phyloP scores from a whole-genome alignment of 2,797 vertebrate species.

The Furcifer pardalis region DNA sequence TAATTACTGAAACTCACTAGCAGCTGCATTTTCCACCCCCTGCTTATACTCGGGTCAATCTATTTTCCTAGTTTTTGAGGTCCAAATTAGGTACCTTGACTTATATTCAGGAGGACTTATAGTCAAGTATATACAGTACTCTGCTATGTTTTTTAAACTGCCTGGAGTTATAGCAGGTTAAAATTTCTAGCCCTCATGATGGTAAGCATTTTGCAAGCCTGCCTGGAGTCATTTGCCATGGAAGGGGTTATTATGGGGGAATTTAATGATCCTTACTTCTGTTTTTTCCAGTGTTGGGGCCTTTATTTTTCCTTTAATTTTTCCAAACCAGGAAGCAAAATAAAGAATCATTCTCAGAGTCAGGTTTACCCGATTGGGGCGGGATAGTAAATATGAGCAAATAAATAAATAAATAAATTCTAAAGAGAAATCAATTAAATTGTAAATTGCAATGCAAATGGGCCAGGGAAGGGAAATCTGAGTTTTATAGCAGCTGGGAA shows the following conservation, averaged over 20 bases:
- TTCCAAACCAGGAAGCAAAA: conserved; percentile 41
- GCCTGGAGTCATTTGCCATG: not conserved
- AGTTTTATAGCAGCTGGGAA: not conserved
- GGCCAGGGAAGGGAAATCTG: conserved; percentile 22
- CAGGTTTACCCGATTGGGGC: too few species aligned
- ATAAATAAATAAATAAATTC: too few species aligned
- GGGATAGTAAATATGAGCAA: too few species aligned
- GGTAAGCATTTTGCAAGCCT: not conserved
- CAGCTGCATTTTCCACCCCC: too few species aligned
- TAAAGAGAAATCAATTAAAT: conserved; percentile 14
- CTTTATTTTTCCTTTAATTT: not conserved
- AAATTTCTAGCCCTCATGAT: not conserved
- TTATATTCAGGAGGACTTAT: too few species aligned
- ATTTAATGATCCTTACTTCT: conserved; percentile 14
- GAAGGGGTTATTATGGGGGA: not conserved
- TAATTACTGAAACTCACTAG: too few species aligned
- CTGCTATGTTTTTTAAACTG: not conserved
- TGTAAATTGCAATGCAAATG: not conserved
- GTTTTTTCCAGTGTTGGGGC: conserved; percentile 47
- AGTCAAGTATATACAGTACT: too few species aligned
- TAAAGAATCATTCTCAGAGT: rapidly evolving
- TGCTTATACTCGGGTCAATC: too few species aligned
- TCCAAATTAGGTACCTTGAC: too few species aligned
- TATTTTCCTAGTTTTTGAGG: too few species aligned
- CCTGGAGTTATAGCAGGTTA: not conserved